A percentile compares a stretch with the other conserved stretches of the same genome.
phyloP scores from a whole-genome alignment of 2,888 invertebrate genomes.

The Drosophila nigritarsus region DNA sequence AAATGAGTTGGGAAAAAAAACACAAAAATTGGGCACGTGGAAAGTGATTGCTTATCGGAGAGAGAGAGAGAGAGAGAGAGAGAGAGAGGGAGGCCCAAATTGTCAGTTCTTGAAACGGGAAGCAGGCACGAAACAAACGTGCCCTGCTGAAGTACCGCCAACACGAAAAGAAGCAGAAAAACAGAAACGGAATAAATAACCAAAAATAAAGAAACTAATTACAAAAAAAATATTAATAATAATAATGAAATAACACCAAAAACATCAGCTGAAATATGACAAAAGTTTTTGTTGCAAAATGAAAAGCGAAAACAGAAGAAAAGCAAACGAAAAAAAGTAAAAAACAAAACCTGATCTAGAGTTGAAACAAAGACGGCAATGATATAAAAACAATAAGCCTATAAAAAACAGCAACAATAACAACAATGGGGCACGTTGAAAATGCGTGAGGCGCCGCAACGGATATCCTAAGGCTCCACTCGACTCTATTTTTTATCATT shows the following conservation, averaged over 20 bases:
- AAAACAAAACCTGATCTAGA: conserved; percentile 44
- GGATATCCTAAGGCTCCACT: conserved; percentile 65
- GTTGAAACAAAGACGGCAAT: conserved; percentile 59
- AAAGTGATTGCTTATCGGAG: conserved; percentile 63
- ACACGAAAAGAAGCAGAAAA: conserved; percentile 9
- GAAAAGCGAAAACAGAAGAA: conserved; percentile 66
- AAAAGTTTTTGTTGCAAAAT: conserved; percentile 65
- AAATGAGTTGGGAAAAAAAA: conserved; percentile 49
- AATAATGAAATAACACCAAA: conserved; percentile 4
- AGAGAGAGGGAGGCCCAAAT: conserved; percentile 42
- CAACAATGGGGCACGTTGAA: conserved; percentile 37
- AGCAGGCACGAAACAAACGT: conserved; percentile 32
- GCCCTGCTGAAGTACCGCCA: conserved; percentile 7
- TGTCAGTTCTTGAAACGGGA: conserved; percentile 22
- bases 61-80: conserved; percentile 23
- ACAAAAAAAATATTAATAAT: conserved; percentile 27
- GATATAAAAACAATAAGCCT: conserved; percentile 56
- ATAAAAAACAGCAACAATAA: conserved; percentile 34
- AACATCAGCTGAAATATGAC: conserved; percentile 59
- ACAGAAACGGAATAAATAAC: conserved; percentile 20
- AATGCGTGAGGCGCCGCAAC: conserved; percentile 45
- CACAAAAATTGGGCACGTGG: conserved; percentile 67
- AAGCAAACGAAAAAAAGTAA: conserved; percentile 17
- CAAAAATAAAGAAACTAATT: conserved; percentile 47
- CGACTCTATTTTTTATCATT: neutral